Percentiles rank a stretch among this genome's conserved stretches.
phyloP scores from a whole-genome alignment of 2,797 vertebrate genomes.

The Cynodonichthys magdalenae region DNA sequence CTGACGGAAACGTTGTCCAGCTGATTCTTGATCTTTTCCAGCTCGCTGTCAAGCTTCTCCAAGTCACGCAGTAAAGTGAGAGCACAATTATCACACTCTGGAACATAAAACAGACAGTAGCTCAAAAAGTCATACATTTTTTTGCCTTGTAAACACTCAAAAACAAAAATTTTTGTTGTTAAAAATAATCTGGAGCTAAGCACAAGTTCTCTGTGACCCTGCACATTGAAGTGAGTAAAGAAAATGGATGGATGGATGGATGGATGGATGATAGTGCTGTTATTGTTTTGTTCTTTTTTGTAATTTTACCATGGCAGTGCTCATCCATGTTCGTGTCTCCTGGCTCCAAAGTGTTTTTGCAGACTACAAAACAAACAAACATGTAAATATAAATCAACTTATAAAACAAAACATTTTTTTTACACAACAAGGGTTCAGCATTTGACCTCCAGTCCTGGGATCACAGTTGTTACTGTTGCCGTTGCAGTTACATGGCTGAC shows the following conservation, averaged over 20 bases:
- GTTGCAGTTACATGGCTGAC: conserved; percentile 89
- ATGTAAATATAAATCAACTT: background rate
- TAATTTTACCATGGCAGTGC: conserved; percentile 85
- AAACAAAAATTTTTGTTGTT: too few relatives aligned
- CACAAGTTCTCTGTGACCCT: too few relatives aligned
- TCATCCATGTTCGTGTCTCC: conserved; percentile 86
- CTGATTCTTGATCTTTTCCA: conserved; percentile 83
- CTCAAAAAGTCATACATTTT: background rate
- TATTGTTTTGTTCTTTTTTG: background rate
- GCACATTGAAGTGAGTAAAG: too few relatives aligned
- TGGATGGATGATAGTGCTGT: too few relatives aligned
- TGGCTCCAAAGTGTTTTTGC: conserved; percentile 87
- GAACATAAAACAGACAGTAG: conserved; percentile 20
- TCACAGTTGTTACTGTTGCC: conserved; percentile 87
- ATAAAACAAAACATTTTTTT: fast-evolving
- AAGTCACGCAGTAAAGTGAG: conserved; percentile 87
- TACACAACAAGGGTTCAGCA: background rate
- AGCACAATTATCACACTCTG: conserved; percentile 94
- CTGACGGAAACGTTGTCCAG: conserved; percentile 81
- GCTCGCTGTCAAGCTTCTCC: conserved; percentile 81
- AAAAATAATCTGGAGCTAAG: too few relatives aligned
- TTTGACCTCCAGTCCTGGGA: conserved; percentile 88
- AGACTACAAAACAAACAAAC: conserved; percentile 79
- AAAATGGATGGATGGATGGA: too few relatives aligned
- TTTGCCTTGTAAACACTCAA: too few relatives aligned